Evolutionary conservation across 2,888 invertebrate genomes (phyloP).

Genomic region (Epsilonema sp.): DNA sequence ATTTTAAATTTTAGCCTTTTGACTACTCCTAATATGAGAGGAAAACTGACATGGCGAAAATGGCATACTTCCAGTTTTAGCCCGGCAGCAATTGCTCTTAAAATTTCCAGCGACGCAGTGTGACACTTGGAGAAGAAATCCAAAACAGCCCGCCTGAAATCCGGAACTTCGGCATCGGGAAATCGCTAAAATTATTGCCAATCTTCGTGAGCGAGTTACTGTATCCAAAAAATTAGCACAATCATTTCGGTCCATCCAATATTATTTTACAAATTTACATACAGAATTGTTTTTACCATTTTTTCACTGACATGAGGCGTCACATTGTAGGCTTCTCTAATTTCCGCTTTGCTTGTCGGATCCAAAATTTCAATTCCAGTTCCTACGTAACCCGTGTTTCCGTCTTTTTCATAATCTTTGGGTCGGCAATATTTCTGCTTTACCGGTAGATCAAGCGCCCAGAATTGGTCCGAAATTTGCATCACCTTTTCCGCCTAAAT

Average conservation of each 20-base stretch:
- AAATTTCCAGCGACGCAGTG: neutral
- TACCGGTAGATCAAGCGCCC: too few species aligned
- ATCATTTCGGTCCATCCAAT: too few species aligned
- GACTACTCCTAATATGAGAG: neutral
- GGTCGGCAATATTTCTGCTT: too few species aligned
- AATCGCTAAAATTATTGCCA: too few species aligned
- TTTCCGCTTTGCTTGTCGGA: neutral
- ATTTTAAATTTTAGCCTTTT: too few species aligned
- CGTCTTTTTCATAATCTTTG: too few species aligned
- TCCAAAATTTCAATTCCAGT: constrained; percentile 6
- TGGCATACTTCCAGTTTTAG: neutral
- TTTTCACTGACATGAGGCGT: neutral
- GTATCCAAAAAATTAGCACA: too few species aligned
- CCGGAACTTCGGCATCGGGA: neutral
- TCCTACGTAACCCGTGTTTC: constrained; percentile 9
- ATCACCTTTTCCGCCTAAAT: too few species aligned
- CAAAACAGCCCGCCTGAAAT: neutral
- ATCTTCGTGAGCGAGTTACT: too few species aligned
- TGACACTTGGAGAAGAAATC: neutral
- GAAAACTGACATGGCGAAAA: neutral
- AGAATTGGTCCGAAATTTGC: too few species aligned
- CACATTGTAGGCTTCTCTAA: constrained; percentile 10
- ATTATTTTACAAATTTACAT: too few species aligned
- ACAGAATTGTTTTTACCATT: too few species aligned
- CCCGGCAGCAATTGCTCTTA: neutral